Conservation (phyloP, 2,888 invertebrate species). For the Lasioglossum marginatum region DNA sequence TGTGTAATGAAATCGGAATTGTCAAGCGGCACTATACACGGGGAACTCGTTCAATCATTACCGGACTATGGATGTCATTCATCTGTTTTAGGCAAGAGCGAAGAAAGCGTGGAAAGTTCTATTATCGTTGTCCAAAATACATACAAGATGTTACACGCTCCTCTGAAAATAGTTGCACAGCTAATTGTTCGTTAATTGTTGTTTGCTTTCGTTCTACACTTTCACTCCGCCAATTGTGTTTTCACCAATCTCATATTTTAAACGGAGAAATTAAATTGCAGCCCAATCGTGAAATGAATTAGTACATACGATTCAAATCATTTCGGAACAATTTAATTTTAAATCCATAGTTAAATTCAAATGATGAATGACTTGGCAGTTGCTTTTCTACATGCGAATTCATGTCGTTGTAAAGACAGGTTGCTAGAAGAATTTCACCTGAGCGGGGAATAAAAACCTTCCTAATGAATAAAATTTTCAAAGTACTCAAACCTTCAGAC, state of each 20-base stretch:
- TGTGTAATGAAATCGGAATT: slow-evolving; percentile 1
- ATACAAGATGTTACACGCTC: not conserved
- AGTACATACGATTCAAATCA: too few species aligned
- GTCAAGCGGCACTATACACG: not conserved
- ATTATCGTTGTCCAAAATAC: not conserved
- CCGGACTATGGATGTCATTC: not conserved
- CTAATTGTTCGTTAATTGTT: not conserved
- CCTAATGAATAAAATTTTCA: not conserved
- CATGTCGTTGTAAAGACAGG: not conserved
- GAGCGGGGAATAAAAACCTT: not conserved
- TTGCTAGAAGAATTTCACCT: not conserved
- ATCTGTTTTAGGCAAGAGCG: not conserved
- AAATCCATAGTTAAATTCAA: not conserved
- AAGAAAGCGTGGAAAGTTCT: slow-evolving; percentile 6
- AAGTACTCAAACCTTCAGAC: not conserved
- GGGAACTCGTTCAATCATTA: not conserved
- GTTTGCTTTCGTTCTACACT: not conserved
- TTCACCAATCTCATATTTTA: not conserved
- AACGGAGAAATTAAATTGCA: not conserved
- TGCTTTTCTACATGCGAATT: too few species aligned
- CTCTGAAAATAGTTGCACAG: not conserved
- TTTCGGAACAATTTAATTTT: too few species aligned
- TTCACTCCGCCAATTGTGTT: not conserved
- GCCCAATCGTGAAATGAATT: too few species aligned
- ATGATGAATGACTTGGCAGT: not conserved